Conservation (phyloP, 2,797 vertebrate genomes). For the Acrossocheilus wenchowensis region DNA sequence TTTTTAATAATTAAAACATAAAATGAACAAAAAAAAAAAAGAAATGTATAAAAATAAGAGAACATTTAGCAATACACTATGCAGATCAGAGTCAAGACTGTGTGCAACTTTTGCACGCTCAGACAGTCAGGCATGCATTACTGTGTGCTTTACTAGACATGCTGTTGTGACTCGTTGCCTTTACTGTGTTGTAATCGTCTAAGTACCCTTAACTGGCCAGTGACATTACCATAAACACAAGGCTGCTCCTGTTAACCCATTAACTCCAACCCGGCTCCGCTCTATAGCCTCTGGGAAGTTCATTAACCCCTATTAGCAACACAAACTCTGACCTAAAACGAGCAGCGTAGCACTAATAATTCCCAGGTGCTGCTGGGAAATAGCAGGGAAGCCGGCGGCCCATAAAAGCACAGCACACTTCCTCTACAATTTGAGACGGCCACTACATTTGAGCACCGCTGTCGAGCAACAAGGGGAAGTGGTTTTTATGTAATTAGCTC, state of each 20-base stretch:
- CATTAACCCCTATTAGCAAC: constrained; percentile 64
- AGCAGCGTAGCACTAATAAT: constrained; percentile 46
- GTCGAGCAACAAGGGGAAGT: constrained; percentile 66
- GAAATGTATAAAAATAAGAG: neutral
- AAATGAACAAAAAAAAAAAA: neutral
- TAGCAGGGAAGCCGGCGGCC: neutral
- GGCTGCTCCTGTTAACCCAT: constrained; percentile 41
- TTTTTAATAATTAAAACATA: neutral
- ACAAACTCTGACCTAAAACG: constrained; percentile 61
- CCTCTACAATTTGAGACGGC: constrained; percentile 15
- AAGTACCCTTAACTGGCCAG: constrained; percentile 2
- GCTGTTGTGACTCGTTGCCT: neutral
- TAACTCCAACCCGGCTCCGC: constrained; percentile 19
- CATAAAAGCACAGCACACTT: constrained; percentile 35
- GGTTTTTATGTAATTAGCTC: constrained; percentile 70
- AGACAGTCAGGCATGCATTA: neutral
- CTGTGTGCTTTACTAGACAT: neutral
- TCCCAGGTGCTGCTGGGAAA: constrained; percentile 56
- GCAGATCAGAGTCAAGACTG: neutral
- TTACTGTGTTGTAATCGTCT: constrained; percentile 24
- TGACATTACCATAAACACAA: constrained; percentile 43
- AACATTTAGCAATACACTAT: neutral
- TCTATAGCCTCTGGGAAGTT: constrained; percentile 45
- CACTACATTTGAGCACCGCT: constrained; percentile 29
- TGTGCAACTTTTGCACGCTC: neutral